Evolutionary conservation across 2,113 vertebrate genomes (phyloP).

Genomic region (Pagrus major): DNA sequence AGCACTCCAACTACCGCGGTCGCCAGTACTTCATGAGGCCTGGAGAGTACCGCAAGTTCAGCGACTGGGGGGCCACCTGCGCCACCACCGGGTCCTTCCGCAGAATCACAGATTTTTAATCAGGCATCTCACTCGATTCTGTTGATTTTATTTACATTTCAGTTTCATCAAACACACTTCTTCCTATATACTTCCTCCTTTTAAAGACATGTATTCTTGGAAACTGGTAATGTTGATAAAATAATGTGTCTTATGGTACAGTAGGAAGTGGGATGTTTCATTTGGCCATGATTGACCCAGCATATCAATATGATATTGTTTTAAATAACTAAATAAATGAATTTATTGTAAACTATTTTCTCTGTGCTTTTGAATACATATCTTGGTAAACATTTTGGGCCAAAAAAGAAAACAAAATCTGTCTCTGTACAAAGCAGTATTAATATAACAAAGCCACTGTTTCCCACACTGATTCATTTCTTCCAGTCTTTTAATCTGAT

Average conservation of each 20-base stretch:
- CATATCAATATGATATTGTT: constrained; percentile 18
- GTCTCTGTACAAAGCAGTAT: background rate
- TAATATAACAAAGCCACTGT: background rate
- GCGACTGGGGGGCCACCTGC: constrained; percentile 76
- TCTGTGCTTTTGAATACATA: constrained; percentile 50
- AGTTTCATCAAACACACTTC: background rate
- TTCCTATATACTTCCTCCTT: background rate
- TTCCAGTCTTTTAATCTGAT: background rate
- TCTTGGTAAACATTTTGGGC: constrained; percentile 5
- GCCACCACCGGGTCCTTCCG: constrained; percentile 80
- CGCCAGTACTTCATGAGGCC: constrained; percentile 81
- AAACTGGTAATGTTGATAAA: constrained; percentile 42
- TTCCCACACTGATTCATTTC: background rate
- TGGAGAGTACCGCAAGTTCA: constrained; percentile 77
- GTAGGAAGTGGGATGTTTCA: background rate
- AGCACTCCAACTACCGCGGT: constrained; percentile 76
- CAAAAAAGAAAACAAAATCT: background rate
- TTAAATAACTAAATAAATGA: constrained; percentile 52
- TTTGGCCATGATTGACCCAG: background rate
- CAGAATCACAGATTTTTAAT: constrained; percentile 75
- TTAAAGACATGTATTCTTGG: constrained; percentile 1
- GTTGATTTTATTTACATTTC: background rate
- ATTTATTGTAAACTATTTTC: constrained; percentile 41
- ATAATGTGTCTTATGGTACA: background rate
- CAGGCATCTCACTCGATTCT: background rate